Evolutionary conservation across 2,888 invertebrate species (phyloP), one percentile per base, ranked within the genome.

Genomic region (Sphecodes monilicornis): DNA sequence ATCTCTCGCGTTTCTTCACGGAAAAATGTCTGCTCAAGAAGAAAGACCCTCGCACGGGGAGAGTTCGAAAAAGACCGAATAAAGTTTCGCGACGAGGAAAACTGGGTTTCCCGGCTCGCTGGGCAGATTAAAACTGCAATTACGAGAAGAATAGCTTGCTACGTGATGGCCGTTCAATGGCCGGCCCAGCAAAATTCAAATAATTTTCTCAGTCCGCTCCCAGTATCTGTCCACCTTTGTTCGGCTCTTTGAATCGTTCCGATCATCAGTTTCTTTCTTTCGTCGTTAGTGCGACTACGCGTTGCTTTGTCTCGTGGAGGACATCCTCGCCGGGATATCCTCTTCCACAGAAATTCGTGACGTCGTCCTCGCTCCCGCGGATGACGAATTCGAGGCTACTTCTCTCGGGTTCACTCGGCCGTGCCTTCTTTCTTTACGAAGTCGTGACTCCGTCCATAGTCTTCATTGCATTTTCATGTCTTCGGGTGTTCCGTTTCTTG

Each of bases 91-190:
- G 69, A 68, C 41, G 50, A 71, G 76, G 80, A 72, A 86, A 88
- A 88, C 86, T 87, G 85, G 86, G 90, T 89, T 90, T 90, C 87
- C 85, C 87, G 88, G 85, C 89, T 86, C 83, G 85, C 66, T 85
- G 90, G 91, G 88, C 90, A 91, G 91, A 93, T 93, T 93, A 92
- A 93, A 93, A 92, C 89, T 90, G 91, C 91, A 93, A 93, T 93
- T 92, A 93, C 89, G 89, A 86, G 91, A 92, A 91, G 92, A 92
- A 92, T 91, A 80, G 89, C 68, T 86, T 85, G 86, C 90, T 87
- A 90, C 91, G 92, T 88, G 90, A 89, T 82, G 90, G 84, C 83
- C 89, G 86, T 92, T 92, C 86, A 90, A 87, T 81, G 78, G 69
- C 78, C 79, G 80, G 80, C 82, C n/a, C 84, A 84, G 90, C 86